Conservation (phyloP, 2,797 vertebrate species). For the Thripadectes ignobilis region DNA sequence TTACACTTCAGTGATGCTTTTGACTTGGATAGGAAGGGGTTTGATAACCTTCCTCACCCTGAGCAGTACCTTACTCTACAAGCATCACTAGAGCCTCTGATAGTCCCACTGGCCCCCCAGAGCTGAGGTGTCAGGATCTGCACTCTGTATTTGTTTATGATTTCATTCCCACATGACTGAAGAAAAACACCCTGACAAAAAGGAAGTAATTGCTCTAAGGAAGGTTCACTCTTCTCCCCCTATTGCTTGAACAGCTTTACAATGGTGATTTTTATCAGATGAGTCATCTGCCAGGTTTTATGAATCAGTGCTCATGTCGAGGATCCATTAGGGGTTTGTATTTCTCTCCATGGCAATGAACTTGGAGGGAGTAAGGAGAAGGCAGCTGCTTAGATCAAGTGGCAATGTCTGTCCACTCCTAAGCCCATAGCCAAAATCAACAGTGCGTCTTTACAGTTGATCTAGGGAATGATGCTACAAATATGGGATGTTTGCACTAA, state of each 20-base stretch:
- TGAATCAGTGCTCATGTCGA: background rate
- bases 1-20: background rate
- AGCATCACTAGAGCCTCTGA: background rate
- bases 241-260: background rate
- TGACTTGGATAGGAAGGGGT: background rate
- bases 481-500: constrained; percentile 55
- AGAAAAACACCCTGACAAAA: constrained; percentile 9
- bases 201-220: constrained; percentile 27
- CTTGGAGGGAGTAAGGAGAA: constrained; percentile 6
- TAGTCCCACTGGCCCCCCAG: background rate
- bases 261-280: constrained; percentile 51
- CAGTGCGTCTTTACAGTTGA: constrained; percentile 29
- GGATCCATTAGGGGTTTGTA: constrained; percentile 44
- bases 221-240: background rate
- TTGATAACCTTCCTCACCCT: background rate
- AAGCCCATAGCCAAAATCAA: constrained; percentile 52
- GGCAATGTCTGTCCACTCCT: constrained; percentile 20
- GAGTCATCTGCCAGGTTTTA: constrained; percentile 53
- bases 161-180: background rate
- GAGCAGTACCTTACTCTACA: background rate
- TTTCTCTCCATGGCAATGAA: constrained; percentile 33
- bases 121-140: background rate
- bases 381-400: constrained; percentile 52
- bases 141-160: background rate
- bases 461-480: constrained; percentile 36